These are phyloP conservation scores for Diloba caeruleocephala DNA, from an alignment of 2,888 invertebrate genomes.

Conservation along the genomic window DNA sequence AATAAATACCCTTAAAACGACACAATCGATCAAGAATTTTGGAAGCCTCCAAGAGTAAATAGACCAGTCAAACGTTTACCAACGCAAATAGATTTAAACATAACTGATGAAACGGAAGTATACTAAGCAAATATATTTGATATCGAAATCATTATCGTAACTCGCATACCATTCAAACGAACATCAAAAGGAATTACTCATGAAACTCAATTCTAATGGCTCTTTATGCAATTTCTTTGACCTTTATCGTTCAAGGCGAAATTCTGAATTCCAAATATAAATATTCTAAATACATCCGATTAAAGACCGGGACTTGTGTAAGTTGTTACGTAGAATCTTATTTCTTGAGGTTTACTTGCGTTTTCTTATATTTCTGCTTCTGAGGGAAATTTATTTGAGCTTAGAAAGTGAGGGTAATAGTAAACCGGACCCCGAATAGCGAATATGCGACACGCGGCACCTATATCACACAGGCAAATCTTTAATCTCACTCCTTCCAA, in stretches of 20 bases:
- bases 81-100: slow-evolving; percentile 25
- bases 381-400: slow-evolving; percentile 72
- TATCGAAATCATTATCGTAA: slow-evolving; percentile 40
- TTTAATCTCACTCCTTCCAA: slow-evolving; percentile 66
- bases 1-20: not conserved
- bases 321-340: slow-evolving; percentile 54
- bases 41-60: slow-evolving; percentile 13
- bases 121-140: slow-evolving; percentile 37
- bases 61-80: slow-evolving; percentile 34
- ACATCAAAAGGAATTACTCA: slow-evolving; percentile 38
- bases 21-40: not conserved
- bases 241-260: slow-evolving; percentile 23
- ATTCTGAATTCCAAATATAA: slow-evolving; percentile 27
- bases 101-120: slow-evolving; percentile 18
- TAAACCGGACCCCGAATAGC: slow-evolving; percentile 67
- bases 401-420: slow-evolving; percentile 71
- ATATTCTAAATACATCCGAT: slow-evolving; percentile 38
- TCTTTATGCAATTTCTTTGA: slow-evolving; percentile 27
- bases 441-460: slow-evolving; percentile 72
- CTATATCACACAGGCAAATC: slow-evolving; percentile 71
- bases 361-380: slow-evolving; percentile 73
- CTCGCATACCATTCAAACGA: slow-evolving; percentile 26
- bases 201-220: slow-evolving; percentile 19
- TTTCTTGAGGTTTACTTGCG: slow-evolving; percentile 61
- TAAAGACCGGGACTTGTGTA: slow-evolving; percentile 39